Base-by-base conservation (phyloP, 2,113 vertebrate genomes). In the Microtus ochrogaster region DNA sequence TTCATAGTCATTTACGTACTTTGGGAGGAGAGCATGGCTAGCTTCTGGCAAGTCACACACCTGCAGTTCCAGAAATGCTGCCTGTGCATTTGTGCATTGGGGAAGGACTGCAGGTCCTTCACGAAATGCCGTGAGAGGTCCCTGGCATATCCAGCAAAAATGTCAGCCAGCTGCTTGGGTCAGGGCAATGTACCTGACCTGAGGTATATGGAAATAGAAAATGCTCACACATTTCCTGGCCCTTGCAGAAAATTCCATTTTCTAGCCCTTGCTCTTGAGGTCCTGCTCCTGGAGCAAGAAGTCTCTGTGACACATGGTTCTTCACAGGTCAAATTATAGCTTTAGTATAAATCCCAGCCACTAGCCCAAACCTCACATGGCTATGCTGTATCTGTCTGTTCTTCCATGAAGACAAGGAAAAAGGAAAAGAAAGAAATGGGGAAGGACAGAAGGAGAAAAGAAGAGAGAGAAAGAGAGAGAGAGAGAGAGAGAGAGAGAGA, bases 201-300 rank as follows among this genome's bases (percentile, higher is more conserved):
- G 12, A 86, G 52, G 28, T 10, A 58, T 73, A 91, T 39, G 90
- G 94, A 82, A 95, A 89, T 65, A 94, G 77, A 92, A 96, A 96
- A 82, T 61, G 82, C 89, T 88, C 55, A 66, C 91, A 96, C 86
- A 33, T 66, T 96, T 97, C 88, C 86, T 95, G 74, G n/a, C 36
- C 16, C 10, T 66, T 92, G 74, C 68, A 78, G 36, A 95, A 95
- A 73, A 41, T 91, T 55, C 78, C 63, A 47, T 41, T 84, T 83
- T 86, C 77, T 5, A 63, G 63, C 13, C 41, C 78, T 94, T 47
- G 13, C 44, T 83, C 82, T 90, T 92, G 83, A 72, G 44, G 65
- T 55, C 55, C 76, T 81, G 21, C 55, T 93, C 68, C 58, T 68
- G 89, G 84, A 55, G 93, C 47, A 73, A 72, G 58, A 83, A 61